Evolutionary conservation across 2,888 invertebrate species (phyloP), one percentile per base, ranked within the genome.

Genomic region (Mesoligia furuncula): DNA sequence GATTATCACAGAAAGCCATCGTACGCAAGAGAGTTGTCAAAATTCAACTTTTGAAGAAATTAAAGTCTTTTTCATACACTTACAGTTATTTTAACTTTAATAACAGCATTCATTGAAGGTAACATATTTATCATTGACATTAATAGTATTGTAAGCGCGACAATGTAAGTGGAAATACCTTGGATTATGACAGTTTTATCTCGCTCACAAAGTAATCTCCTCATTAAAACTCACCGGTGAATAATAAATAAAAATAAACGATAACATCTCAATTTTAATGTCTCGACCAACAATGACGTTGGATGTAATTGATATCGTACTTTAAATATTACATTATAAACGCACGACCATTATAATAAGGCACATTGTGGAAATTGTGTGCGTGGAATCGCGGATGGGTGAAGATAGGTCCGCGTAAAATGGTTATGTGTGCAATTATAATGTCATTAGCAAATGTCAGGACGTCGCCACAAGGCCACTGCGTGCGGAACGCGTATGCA

Each of bases 391-490:
- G 67, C 64, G 68, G 51, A 70, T 80, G 73, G 64, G 45, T 65
- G 73, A 77, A 81, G 81, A 79, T 75, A 85, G 88, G 83, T 85
- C 90, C 65, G 39, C 13, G 73, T 69, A 85, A 73, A 84, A 73
- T 89, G 90, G 88, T 79, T 75, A 73, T 69, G 80, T 82, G 80
- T 75, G 88, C 92, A 92, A 94, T 94, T 94, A 94, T 92, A 92
- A 91, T 90, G 90, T 91, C 92, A 93, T 94, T 93, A 94, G 93
- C 89, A 92, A 93, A 94, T 93, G 93, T 91, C 92, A 93, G 88
- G 88, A 91, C 92, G 90, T 85, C 88, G 85, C 73, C 81, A 83
- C 91, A 91, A 93, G 91, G 92, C 85, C 87, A 89, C 84, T 86
- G 87, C 88, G 87, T 88, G 88, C 87, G 86, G 86, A 88, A 87